These are phyloP conservation scores for Umimayanthus chanpuru DNA, from an alignment of 92 coral and sea anemone genomes.

Conservation along the genomic window DNA sequence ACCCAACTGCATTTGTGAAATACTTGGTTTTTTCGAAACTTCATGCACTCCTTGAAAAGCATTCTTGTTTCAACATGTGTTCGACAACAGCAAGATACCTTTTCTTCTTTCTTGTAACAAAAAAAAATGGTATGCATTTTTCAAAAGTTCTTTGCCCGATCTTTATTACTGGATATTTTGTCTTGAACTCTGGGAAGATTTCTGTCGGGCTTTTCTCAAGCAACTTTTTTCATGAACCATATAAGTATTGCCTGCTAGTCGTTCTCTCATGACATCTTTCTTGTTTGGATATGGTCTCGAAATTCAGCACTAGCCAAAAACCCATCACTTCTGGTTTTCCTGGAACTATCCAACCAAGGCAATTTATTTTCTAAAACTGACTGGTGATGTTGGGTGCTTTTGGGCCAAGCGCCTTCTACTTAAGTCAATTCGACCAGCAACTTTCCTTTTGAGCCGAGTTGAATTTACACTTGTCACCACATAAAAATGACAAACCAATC, in stretches of 20 bases:
- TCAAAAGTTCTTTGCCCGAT: constrained; percentile 40
- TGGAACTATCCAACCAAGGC: too few relatives aligned
- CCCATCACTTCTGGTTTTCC: constrained; percentile 25
- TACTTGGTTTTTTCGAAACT: constrained; percentile 31
- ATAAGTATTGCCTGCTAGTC: constrained; percentile 43
- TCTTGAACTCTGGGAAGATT: constrained; percentile 30
- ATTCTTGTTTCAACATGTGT: constrained; percentile 56
- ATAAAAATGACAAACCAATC: constrained; percentile 48
- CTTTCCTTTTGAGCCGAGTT: constrained; percentile 40
- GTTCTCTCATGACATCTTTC: constrained; percentile 37
- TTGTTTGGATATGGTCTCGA: not conserved
- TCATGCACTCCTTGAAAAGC: constrained; percentile 50
- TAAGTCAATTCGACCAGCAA: constrained; percentile 13
- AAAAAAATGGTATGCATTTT: constrained; percentile 48
- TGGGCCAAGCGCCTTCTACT: constrained; percentile 40
- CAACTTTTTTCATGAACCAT: constrained; percentile 39
- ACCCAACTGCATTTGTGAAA: not conserved
- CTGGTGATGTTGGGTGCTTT: constrained; percentile 21
- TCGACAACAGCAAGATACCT: not conserved
- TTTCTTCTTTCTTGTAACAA: constrained; percentile 41
- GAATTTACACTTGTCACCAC: constrained; percentile 28
- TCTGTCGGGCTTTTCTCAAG: constrained; percentile 57
- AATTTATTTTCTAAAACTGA: too few relatives aligned
- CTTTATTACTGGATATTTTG: constrained; percentile 44
- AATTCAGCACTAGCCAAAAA: not conserved